Conservation (phyloP, 2,113 vertebrate genomes). For the Zootoca vivipara region DNA sequence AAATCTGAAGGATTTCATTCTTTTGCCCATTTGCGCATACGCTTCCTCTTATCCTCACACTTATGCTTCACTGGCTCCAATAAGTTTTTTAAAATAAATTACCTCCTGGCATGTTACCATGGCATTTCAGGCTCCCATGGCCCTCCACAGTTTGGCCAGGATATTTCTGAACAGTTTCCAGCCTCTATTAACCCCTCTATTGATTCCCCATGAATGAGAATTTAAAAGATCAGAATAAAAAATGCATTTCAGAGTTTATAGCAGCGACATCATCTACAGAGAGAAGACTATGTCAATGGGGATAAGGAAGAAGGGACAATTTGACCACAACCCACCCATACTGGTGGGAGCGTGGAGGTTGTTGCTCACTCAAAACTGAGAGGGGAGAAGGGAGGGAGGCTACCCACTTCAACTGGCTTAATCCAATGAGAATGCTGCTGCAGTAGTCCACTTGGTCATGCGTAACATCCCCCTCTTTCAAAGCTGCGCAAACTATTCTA, state of each 20-base stretch:
- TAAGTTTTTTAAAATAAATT: slow-evolving; percentile 51
- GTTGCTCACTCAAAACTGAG: neutral
- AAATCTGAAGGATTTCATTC: slow-evolving; percentile 32
- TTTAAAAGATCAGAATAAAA: slow-evolving; percentile 13
- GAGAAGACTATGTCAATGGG: neutral
- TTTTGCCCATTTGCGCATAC: neutral
- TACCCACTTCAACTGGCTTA: neutral
- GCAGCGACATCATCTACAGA: neutral
- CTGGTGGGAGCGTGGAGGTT: too few species aligned
- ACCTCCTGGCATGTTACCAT: slow-evolving; percentile 32
- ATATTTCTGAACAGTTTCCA: slow-evolving; percentile 16
- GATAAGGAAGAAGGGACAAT: neutral
- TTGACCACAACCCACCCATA: neutral
- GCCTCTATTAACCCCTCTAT: slow-evolving; percentile 51
- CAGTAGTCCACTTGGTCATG: neutral
- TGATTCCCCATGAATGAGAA: slow-evolving; percentile 38
- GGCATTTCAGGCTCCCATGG: slow-evolving; percentile 33
- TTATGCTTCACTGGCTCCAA: slow-evolving; percentile 39
- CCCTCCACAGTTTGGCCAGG: slow-evolving; percentile 3
- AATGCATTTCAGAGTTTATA: neutral
- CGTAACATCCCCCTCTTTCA: neutral
- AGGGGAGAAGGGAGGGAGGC: too few species aligned
- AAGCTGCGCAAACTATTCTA: neutral
- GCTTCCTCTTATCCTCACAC: slow-evolving; percentile 31
- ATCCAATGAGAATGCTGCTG: neutral